Percentiles rank a stretch among this genome's conserved stretches.
Evolutionary conservation across 1,140 invertebrate species (phyloP).

Genomic region (Hirudo medicinalis): DNA sequence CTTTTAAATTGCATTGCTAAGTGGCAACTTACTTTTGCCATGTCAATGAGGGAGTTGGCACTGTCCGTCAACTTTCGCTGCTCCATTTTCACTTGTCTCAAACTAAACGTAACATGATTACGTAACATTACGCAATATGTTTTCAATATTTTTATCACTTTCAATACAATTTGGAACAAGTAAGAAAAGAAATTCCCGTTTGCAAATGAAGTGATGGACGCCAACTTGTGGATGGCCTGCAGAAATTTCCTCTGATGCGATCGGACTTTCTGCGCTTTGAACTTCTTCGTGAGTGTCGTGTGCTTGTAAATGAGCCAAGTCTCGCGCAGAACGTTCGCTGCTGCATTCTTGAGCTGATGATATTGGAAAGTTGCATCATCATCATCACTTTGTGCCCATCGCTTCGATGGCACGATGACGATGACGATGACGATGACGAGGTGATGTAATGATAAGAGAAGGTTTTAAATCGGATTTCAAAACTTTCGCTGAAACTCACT

Average conservation of each 20-base stretch:
- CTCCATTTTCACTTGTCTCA: slow-evolving; percentile 53
- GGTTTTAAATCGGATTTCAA: background rate
- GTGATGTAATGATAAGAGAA: background rate
- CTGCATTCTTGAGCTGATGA: slow-evolving; percentile 82
- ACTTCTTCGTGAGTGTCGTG: slow-evolving; percentile 90
- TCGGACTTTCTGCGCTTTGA: slow-evolving; percentile 83
- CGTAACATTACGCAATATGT: background rate
- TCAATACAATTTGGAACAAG: background rate
- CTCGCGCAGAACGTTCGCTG: slow-evolving; percentile 94
- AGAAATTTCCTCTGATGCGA: slow-evolving; percentile 98
- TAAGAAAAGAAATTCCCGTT: background rate
- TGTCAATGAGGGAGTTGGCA: slow-evolving; percentile 95
- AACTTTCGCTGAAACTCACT: slow-evolving; percentile 50
- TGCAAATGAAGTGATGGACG: background rate
- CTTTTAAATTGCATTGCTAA: too few species aligned
- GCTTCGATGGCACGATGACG: too few species aligned
- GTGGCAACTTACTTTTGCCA: slow-evolving; percentile 73
- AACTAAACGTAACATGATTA: background rate
- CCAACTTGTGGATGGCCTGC: slow-evolving; percentile 92
- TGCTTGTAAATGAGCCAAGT: slow-evolving; percentile 99
- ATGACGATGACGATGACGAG: too few species aligned
- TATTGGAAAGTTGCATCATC: too few species aligned
- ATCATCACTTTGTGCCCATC: too few species aligned
- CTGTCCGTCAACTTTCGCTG: slow-evolving; percentile 98
- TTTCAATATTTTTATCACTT: background rate